Conservation (phyloP, 2,888 invertebrate genomes). For the Scaptomyza flava region DNA sequence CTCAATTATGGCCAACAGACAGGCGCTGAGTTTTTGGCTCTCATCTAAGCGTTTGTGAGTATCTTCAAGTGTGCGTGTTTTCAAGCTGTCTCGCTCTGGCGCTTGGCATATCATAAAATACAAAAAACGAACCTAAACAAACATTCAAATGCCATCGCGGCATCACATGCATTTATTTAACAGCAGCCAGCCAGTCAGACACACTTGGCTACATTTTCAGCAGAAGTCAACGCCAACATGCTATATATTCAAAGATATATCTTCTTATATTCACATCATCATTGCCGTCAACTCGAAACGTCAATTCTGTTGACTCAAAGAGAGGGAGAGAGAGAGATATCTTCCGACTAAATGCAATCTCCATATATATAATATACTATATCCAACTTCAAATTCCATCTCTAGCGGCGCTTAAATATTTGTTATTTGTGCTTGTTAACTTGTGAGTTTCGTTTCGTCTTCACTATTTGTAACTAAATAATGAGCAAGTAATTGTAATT, state of each 20-base stretch:
- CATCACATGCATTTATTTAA: not conserved
- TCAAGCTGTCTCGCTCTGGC: conserved; percentile 55
- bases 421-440: conserved; percentile 39
- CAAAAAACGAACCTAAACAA: conserved; percentile 66
- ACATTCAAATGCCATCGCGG: conserved; percentile 63
- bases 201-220: conserved; percentile 77
- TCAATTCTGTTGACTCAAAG: conserved; percentile 70
- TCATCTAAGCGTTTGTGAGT: conserved; percentile 18
- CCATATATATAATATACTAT: not conserved
- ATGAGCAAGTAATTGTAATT: conserved; percentile 58
- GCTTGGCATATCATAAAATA: conserved; percentile 36
- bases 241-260: not conserved
- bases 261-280: conserved; percentile 33
- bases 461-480: conserved; percentile 41
- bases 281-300: conserved; percentile 74
- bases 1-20: conserved; percentile 81
- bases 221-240: conserved; percentile 78
- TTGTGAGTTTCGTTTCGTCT: conserved; percentile 41
- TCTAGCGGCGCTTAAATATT: conserved; percentile 75
- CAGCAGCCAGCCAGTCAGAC: conserved; percentile 35
- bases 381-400: conserved; percentile 9
- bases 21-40: conserved; percentile 60
- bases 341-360: not conserved
- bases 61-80: conserved; percentile 45
- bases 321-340: not conserved